Conservation (phyloP, 2,113 vertebrate genomes). For the Nerophis lumbriciformis region DNA sequence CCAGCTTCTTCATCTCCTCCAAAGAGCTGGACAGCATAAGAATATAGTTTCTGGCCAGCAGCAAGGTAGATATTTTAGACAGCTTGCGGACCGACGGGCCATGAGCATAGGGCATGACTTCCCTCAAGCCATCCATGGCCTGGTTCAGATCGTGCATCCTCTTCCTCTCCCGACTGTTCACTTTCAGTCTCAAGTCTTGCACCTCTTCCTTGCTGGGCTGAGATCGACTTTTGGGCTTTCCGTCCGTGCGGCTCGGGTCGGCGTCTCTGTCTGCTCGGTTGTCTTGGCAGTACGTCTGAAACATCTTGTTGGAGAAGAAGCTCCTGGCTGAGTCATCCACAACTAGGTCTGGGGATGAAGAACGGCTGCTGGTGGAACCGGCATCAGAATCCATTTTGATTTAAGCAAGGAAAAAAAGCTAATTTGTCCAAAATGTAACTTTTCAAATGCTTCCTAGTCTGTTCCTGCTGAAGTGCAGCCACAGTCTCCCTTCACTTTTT, state of each 20-base stretch:
- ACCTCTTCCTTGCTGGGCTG: constrained; percentile 59
- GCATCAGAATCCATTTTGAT: constrained; percentile 72
- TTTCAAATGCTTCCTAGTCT: constrained; percentile 13
- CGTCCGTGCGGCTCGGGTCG: constrained; percentile 17
- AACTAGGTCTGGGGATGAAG: constrained; percentile 75
- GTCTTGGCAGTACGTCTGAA: constrained; percentile 64
- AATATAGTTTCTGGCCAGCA: constrained; percentile 80
- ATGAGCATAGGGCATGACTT: constrained; percentile 80
- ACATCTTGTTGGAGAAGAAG: constrained; percentile 72
- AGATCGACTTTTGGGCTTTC: constrained; percentile 42
- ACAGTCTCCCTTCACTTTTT: constrained; percentile 19
- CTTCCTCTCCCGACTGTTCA: constrained; percentile 79
- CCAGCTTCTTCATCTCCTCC: constrained; percentile 80
- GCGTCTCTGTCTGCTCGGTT: constrained; percentile 21
- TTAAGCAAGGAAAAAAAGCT: neutral
- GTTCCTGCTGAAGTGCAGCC: constrained; percentile 11
- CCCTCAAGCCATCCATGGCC: constrained; percentile 79
- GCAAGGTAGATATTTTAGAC: constrained; percentile 79
- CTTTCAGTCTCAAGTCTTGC: constrained; percentile 77
- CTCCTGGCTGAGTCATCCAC: constrained; percentile 60
- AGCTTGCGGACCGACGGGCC: constrained; percentile 80
- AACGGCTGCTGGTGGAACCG: constrained; percentile 72
- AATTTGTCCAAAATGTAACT: neutral
- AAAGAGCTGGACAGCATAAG: constrained; percentile 78
- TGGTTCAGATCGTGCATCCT: constrained; percentile 82